phyloP scores from a whole-genome alignment of 2,113 vertebrate genomes.

The Cariama cristata region DNA sequence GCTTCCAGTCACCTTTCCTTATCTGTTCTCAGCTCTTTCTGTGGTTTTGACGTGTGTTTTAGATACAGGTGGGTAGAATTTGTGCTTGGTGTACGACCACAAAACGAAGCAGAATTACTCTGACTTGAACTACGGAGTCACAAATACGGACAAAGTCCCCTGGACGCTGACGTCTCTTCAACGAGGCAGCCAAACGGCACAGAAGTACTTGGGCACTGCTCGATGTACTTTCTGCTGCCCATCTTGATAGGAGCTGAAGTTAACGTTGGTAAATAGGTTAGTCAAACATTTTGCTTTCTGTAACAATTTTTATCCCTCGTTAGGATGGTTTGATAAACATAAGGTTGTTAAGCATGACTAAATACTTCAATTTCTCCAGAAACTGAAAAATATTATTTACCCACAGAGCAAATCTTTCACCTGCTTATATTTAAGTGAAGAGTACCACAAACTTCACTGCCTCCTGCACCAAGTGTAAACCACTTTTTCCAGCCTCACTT shows the following conservation, averaged over 20 bases:
- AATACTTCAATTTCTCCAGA: not conserved
- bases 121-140: not conserved
- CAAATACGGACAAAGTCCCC: slow-evolving; percentile 44
- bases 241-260: not conserved
- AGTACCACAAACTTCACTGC: not conserved
- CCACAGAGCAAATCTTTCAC: not conserved
- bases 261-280: not conserved
- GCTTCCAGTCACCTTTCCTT: not conserved
- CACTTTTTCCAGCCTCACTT: not conserved
- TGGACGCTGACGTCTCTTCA: not conserved
- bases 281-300: not conserved
- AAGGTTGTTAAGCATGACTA: not conserved
- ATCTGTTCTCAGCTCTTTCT: not conserved
- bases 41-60: not conserved
- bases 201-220: not conserved
- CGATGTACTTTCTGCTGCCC: not conserved
- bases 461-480: not conserved
- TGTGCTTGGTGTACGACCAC: not conserved
- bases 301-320: not conserved
- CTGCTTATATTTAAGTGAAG: not conserved
- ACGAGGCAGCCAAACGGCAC: not conserved
- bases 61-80: not conserved
- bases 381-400: not conserved
- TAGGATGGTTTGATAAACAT: not conserved
- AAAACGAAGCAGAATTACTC: not conserved